A percentile compares a stretch with the other conserved stretches of the same genome.
Conservation (phyloP, 23 tunicate species). For the Halocynthia roretzi region DNA sequence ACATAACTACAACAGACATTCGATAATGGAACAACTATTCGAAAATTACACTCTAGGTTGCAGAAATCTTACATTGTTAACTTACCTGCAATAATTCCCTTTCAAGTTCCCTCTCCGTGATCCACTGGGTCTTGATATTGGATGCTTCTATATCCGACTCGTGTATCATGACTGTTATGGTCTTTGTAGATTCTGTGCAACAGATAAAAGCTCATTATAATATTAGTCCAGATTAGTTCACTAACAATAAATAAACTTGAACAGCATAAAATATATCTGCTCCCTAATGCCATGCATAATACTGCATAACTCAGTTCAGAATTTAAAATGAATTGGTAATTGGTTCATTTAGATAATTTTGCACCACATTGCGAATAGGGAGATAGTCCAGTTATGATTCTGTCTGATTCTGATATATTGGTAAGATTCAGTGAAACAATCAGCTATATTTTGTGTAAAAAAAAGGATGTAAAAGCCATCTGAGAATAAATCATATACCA, state of each 20-base stretch:
- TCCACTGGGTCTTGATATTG: conserved; percentile 67
- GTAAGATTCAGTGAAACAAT: too few relatives aligned
- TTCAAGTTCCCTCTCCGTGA: conserved; percentile 70
- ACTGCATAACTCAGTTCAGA: neutral
- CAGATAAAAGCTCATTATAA: neutral
- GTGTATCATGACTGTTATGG: conserved; percentile 15
- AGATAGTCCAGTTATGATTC: too few relatives aligned
- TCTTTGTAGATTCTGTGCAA: neutral
- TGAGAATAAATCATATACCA: too few relatives aligned
- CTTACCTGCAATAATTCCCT: conserved; percentile 55
- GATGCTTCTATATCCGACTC: conserved; percentile 77
- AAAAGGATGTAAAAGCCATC: too few relatives aligned
- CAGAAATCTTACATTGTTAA: neutral
- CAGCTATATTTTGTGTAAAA: too few relatives aligned
- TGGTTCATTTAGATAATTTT: too few relatives aligned
- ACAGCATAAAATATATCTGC: neutral
- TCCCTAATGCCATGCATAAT: neutral
- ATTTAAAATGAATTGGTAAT: too few relatives aligned
- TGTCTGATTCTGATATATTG: too few relatives aligned
- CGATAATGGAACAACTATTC: neutral
- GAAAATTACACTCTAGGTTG: neutral
- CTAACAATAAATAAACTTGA: neutral
- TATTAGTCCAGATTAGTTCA: neutral
- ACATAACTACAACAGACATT: conserved; percentile 24
- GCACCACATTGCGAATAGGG: too few relatives aligned